Base-by-base conservation (phyloP, 2,797 vertebrate species). In the Labroides dimidiatus region DNA sequence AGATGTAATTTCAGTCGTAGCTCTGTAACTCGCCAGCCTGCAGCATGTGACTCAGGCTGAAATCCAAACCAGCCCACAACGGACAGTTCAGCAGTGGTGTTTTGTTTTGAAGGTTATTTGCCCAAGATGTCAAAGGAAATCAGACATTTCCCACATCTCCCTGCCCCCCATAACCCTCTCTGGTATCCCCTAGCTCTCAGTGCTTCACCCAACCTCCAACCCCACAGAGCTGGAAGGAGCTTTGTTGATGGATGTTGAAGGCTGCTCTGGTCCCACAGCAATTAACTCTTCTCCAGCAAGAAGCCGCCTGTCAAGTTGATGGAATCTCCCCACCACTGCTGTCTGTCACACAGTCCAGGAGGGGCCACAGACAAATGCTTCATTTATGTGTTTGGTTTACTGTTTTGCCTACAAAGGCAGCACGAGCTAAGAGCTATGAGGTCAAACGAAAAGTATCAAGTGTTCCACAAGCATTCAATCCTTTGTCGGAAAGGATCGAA, bases 221-320 rank as follows among this genome's bases (percentile, higher is more conserved):
- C 80, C 78, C 68, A 78, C 47, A 54, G 80, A 86, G 85, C 87
- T 84, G 44, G 84, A 82, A 89, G 85, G 87, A 82, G 82, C 64
- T 85, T 86, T 82, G 87, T 84, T 93, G 92, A 93, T 92, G 88
- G 91, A 93, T 92, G 87, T 85, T 81, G 91, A 94, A 89, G 82
- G 84, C 87, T 84, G 75, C 75, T 78, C 73, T 23, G 72, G 88
- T 93, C 93, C 92, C 91, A 89, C 87, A 93, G 91, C 93, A 93
- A 93, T 94, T 94, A 94, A 92, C 92, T 94, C 88, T 90, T 91
- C 87, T 92, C 66, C 85, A 81, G 78, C 87, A 91, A 91, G 89
- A 92, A 89, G 81, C 78, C 55, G 86, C 82, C 88, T 90, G 93
- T 92, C 93, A 91, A 87, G 55, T 86, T 93, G 86, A 93, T 89